Evolutionary conservation across 2,888 invertebrate genomes (phyloP), one percentile per base, ranked within the genome.

Genomic region (Sphaerophoria rueppellii): DNA sequence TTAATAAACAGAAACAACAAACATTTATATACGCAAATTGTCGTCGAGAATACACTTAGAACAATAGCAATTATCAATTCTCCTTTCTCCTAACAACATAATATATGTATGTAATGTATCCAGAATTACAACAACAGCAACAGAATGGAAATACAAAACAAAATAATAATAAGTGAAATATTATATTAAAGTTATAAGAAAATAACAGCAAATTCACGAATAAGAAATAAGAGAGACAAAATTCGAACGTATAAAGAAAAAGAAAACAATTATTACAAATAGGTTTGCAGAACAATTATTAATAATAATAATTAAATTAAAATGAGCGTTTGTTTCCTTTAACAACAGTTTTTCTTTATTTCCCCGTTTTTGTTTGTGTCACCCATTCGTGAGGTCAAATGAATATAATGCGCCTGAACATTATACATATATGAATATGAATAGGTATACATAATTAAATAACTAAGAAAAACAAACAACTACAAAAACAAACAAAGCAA

Each of bases 1-100:
- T 40, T 43, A 12, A 55, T 67, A 69, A 32, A 63, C 7, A 61
- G 57, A 65, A 65, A 70, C 14, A 75, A 57, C 32, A 80, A 63
- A 75, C 77, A 81, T 81, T 81, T 85, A 85, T 81, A 60, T 81
- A 85, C 81, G 81, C 81, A 76, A 70, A 75, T 72, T 76, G 69
- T 76, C 81, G 34, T 70, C 70, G 63, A 67, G 48, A 72, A 65
- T 57, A 58, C 78, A 72, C 24, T 65, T 60, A 72, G 65, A 78
- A 63, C 61, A 78, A 77, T 52, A 78, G 58, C 74, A 58, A 46
- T 32, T 60, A 75, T 72, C 37, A 43, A 55, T 77, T 77, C 79
- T 61, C 14, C 32, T 52, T 52, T 72, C 72, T 69, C 71, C 61
- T 71, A 79, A 67, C 58, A 69, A 7, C n/a, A 35, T 54, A 57